A percentile compares a stretch with the other conserved stretches of the same genome.
These are phyloP conservation scores for Heteropelma amictum DNA, from an alignment of 2,888 invertebrate species.

Conservation along the genomic window DNA sequence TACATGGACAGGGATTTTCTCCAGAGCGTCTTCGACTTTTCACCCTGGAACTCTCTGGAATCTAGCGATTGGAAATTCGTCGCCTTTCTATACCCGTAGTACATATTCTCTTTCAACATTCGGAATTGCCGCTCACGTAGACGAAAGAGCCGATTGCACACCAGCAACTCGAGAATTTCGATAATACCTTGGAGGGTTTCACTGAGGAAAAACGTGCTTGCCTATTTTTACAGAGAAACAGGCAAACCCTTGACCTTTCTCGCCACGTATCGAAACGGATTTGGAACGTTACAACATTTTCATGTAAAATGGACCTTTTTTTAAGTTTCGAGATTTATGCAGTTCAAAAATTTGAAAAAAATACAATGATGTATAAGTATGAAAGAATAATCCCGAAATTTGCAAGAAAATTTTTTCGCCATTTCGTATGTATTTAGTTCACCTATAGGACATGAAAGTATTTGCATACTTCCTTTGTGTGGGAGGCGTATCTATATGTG, in stretches of 20 bases:
- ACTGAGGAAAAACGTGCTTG: not conserved
- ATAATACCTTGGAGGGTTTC: slow-evolving; percentile 25
- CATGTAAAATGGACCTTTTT: no score
- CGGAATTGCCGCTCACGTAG: not conserved
- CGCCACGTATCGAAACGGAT: no score
- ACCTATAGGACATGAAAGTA: no score
- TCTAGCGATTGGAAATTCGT: slow-evolving; percentile 57
- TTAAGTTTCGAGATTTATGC: no score
- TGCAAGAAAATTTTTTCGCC: no score
- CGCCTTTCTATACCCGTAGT: slow-evolving; percentile 14
- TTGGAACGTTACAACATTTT: no score
- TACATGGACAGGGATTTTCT: not conserved
- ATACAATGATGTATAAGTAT: no score
- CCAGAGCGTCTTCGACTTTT: not conserved
- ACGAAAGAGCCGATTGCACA: not conserved
- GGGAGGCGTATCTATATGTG: no score
- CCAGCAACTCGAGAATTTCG: slow-evolving; percentile 35
- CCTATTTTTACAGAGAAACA: not conserved
- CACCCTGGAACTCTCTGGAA: slow-evolving; percentile 40
- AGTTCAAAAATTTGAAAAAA: no score
- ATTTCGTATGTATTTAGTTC: no score
- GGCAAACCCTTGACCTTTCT: not conserved
- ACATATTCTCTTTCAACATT: not conserved
- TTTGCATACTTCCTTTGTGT: no score
- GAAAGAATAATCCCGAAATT: no score